Evolutionary conservation across 1,140 invertebrate genomes (phyloP), one percentile per base, ranked within the genome.

Genomic region (Magallana gigas): DNA sequence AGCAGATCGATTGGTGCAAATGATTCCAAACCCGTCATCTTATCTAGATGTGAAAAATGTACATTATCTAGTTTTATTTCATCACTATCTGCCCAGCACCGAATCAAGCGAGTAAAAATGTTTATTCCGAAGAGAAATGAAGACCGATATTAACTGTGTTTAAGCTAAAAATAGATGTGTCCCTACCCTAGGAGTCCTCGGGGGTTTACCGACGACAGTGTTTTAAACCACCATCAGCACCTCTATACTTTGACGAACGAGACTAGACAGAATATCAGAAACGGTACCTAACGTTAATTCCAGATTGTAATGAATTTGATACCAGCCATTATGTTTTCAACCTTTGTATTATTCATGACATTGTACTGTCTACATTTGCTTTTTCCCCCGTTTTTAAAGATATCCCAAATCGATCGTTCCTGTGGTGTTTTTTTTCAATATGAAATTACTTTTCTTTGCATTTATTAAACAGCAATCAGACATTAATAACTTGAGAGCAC

Each of bases 1-100:
- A 76, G 36, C 23, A 76, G 68, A 76, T 76, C 68, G 68, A 76
- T 76, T 76, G 23, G 18, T 76, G 68, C 68, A 76, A 76, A 76
- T 76, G 68, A 76, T 76, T 76, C 68, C 68, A 76, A 76, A 76
- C 29, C 68, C 23, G 68, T 23, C 36, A 76, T 29, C 23, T 76
- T 76, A 76, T 76, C 68, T 76, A 76, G 68, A 76, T 29, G 18
- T 76, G 23, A 76, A 29, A 23, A 12, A 76, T 76, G 23, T 29
- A 76, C 68, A 76, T 76, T 76, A 76, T 76, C 68, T 76, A 23
- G 68, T 76, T 76, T 76, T 29, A 76, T 18, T 12, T 29, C 68
- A 11, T 76, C 68, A 71, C 18, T 12, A 76, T 16, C 14, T 76
- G 68, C 18, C 18, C 23, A 76, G 18, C 68, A 9, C 8, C 23